Base-by-base conservation (phyloP, 2,113 vertebrate genomes). In the Bujurquina vittata region DNA sequence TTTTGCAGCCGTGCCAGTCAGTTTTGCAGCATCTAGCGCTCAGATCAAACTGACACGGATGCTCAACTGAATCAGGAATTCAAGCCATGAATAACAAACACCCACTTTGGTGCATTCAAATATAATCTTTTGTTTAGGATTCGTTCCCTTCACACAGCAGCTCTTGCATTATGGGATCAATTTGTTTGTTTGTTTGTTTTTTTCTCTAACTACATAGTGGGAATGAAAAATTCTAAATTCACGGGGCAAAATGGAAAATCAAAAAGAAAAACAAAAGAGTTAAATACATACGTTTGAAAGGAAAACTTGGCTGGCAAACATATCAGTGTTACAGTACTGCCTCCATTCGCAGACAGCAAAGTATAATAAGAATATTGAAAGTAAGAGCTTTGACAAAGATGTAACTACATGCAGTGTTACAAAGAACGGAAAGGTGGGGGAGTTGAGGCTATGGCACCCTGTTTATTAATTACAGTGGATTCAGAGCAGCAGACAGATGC, bases 41-140 rank as follows among this genome's bases (percentile, higher is more conserved):
- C n/a, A 54, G 75, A 87, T 92, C 87, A 84, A 83, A 65, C 59
- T 58, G 74, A 84, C 77, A 83, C 1, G 8, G 63, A 20, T 62
- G 76, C 73, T 86, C 52, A 69, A 63, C 80, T 55, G 54, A 69
- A 88, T 57, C 82, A 29, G 22, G 31, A 54, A 79, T 61, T 84
- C 20, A 3, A 87, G 77, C 46, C 77, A 85, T 40, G 75, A 87
- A 88, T 87, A 88, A 86, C 77, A 89, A 80, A 80, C 59, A 80
- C 22, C 43, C 33, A 81, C 74, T 90, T 74, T 10, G 5, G 18
- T 17, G 35, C 17, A 18, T 72, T 75, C 56, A 65, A 77, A 87
- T 88, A n/a, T 84, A 86, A 92, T 91, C 86, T 80, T 77, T 87
- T 84, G 79, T 90, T 92, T 92, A 87, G 73, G 49, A 84, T 81